These are phyloP conservation scores for human (Homo sapiens) DNA, from an alignment of 2,113 vertebrate species.

Conservation along the genomic window GRCh38 chr7:129573001-129573500, in stretches of 20 bases:
- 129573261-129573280: neutral
- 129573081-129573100: neutral
- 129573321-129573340: neutral
- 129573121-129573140: neutral
- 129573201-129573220: neutral
- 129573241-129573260: neutral
- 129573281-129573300: neutral
- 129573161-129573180: neutral
- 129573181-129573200: neutral
- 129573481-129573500: neutral
- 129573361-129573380: neutral
- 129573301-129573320: neutral
- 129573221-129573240: neutral
- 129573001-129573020: neutral
- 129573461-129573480: neutral
- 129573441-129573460: neutral
- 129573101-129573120: neutral
- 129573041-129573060: neutral
- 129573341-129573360: neutral
- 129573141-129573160: neutral
- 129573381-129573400: neutral
- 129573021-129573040: neutral
- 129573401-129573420: neutral
- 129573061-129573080: neutral
- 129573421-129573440: too few species aligned